Conservation (phyloP, 2,888 invertebrate genomes). For the Gasteruption jaculator region DNA sequence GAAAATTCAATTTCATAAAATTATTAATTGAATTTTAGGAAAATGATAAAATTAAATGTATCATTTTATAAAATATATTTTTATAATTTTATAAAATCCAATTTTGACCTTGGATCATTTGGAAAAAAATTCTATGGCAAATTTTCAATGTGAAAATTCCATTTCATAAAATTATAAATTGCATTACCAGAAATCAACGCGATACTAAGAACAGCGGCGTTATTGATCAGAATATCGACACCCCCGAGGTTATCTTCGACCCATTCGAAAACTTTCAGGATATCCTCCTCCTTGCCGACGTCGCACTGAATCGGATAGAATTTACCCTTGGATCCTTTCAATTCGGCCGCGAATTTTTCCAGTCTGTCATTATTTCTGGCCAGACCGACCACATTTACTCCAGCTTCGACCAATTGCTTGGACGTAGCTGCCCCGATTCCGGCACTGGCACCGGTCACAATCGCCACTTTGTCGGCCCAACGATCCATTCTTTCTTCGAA, state of each 20-base stretch:
- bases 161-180: no score
- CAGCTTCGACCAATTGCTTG: slow-evolving; percentile 51
- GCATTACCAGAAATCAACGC: slow-evolving; percentile 40
- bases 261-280: slow-evolving; percentile 55
- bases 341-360: slow-evolving; percentile 30
- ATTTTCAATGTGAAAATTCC: no score
- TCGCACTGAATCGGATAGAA: slow-evolving; percentile 54
- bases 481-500: no score
- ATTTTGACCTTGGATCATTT: no score
- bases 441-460: slow-evolving; percentile 63
- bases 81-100: no score
- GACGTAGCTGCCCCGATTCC: slow-evolving; percentile 59
- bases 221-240: slow-evolving; percentile 59
- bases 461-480: slow-evolving; percentile 60
- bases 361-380: slow-evolving; percentile 54
- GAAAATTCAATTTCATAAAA: no score
- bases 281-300: slow-evolving; percentile 54
- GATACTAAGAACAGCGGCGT: slow-evolving; percentile 53
- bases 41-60: no score
- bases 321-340: slow-evolving; percentile 33
- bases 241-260: slow-evolving; percentile 55
- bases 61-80: no score
- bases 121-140: no score
- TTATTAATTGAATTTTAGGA: no score
- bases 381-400: slow-evolving; percentile 57